Evolutionary conservation across 2,113 vertebrate species (phyloP).

Genomic region (Pionites leucogaster): DNA sequence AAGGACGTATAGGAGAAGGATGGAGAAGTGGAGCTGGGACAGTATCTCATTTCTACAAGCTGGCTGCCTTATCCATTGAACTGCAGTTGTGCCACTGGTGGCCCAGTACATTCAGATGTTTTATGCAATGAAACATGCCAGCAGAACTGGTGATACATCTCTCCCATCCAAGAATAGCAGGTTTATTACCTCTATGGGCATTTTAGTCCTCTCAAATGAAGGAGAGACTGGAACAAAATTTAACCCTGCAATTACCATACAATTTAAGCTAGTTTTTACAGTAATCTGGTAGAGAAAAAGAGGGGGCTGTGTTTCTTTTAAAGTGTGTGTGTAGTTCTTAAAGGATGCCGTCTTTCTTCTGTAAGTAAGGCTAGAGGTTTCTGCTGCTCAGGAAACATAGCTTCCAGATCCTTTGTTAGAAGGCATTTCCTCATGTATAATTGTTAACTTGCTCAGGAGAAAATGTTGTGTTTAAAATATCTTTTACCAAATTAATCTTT

Average conservation of each 20-base stretch:
- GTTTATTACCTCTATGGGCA: neutral
- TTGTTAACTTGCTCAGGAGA: neutral
- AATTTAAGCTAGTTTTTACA: neutral
- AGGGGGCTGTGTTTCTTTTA: neutral
- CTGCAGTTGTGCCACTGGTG: neutral
- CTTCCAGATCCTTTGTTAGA: neutral
- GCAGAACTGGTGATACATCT: neutral
- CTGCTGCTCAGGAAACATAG: neutral
- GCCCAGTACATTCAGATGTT: fast-evolving
- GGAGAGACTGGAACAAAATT: neutral
- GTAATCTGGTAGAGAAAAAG: neutral
- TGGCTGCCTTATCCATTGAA: neutral
- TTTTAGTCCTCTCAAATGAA: neutral
- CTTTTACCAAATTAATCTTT: neutral
- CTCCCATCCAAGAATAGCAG: neutral
- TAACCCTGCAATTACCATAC: neutral
- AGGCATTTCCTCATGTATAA: neutral
- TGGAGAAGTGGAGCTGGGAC: neutral
- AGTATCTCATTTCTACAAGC: neutral
- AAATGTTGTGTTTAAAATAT: neutral
- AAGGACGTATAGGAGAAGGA: neutral
- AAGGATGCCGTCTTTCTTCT: neutral
- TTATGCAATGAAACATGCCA: neutral
- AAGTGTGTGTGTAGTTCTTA: neutral
- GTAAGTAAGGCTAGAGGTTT: neutral